Percentiles rank a stretch among this genome's conserved stretches.
These are phyloP conservation scores for Orchestes rusci DNA, from an alignment of 2,888 invertebrate species.

Conservation along the genomic window DNA sequence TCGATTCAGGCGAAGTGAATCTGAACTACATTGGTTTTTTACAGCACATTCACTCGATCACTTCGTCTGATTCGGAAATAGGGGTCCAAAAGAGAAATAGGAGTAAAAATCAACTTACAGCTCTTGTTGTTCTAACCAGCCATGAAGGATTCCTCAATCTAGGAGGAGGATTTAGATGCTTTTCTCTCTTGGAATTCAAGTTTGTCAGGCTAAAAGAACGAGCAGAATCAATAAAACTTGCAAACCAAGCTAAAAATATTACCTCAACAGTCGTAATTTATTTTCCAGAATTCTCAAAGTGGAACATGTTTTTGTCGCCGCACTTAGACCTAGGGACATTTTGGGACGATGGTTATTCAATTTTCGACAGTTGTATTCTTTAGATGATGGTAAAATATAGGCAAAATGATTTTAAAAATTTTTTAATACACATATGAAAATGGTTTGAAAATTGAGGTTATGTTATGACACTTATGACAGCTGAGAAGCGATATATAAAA, in stretches of 20 bases:
- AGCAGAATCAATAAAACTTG: not conserved
- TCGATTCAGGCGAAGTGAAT: no score
- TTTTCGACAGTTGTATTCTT: no score
- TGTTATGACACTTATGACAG: no score
- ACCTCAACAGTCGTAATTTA: slow-evolving; percentile 32
- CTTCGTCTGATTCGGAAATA: no score
- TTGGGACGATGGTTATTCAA: no score
- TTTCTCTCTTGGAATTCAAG: slow-evolving; percentile 30
- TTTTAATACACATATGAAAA: no score
- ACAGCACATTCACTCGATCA: no score
- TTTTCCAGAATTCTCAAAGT: slow-evolving; percentile 30
- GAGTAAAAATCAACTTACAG: slow-evolving; percentile 45
- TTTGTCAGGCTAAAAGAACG: slow-evolving; percentile 25
- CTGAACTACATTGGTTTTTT: no score
- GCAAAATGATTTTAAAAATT: no score
- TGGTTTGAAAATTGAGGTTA: no score
- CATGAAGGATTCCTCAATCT: slow-evolving; percentile 65
- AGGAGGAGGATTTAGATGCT: slow-evolving; percentile 46
- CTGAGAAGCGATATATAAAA: no score
- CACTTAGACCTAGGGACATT: slow-evolving; percentile 22
- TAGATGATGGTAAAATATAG: no score
- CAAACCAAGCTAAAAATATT: slow-evolving; percentile 5
- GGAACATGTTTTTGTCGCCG: slow-evolving; percentile 16
- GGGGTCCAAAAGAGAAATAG: not conserved
- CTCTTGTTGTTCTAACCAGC: slow-evolving; percentile 59